Conservation (phyloP, 2,888 invertebrate genomes). For the Mayetiola destructor region DNA sequence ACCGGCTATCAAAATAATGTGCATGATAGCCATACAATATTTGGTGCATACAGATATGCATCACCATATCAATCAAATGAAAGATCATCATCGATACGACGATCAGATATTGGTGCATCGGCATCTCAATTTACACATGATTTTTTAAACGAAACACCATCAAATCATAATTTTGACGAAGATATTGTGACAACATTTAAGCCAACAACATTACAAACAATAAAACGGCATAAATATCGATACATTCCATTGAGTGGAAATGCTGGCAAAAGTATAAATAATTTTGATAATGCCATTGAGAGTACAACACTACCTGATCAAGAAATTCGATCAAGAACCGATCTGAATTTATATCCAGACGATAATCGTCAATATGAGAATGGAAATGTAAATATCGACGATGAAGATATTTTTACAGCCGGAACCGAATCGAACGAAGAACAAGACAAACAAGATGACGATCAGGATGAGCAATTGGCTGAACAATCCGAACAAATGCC, state of each 20-base stretch:
- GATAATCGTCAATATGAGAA: too few relatives aligned
- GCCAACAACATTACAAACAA: constrained; percentile 2
- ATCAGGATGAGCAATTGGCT: neutral
- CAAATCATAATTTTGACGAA: neutral
- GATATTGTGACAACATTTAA: neutral
- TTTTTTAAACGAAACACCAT: constrained; percentile 11
- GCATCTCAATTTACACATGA: constrained; percentile 8
- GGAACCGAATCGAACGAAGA: too few relatives aligned
- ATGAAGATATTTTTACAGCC: too few relatives aligned
- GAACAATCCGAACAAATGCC: neutral
- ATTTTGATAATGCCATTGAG: neutral
- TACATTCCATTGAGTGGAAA: neutral
- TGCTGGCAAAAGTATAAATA: neutral
- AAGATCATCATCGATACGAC: neutral
- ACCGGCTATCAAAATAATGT: constrained; percentile 23
- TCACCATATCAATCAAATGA: neutral
- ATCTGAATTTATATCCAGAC: neutral
- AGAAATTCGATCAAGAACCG: constrained; percentile 12
- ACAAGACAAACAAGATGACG: neutral
- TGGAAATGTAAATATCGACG: too few relatives aligned
- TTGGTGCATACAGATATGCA: constrained; percentile 28
- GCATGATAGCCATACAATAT: constrained; percentile 29
- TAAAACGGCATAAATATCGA: constrained; percentile 9
- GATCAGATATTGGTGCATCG: constrained; percentile 17
- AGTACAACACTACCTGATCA: neutral